phyloP scores from a whole-genome alignment of 2,113 vertebrate species.

The Conger conger region DNA sequence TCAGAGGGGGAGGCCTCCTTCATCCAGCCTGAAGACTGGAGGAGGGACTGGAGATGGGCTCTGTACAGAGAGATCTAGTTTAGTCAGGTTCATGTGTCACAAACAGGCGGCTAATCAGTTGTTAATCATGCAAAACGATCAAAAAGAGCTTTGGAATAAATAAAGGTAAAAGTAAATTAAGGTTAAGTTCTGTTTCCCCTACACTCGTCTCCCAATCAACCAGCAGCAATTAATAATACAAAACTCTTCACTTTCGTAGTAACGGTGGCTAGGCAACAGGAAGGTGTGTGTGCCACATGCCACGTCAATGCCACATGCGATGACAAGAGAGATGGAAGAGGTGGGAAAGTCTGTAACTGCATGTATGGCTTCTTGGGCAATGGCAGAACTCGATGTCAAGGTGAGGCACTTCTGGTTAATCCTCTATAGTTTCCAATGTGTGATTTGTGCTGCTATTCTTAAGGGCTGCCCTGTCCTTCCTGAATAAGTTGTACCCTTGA shows the following conservation, averaged over 20 bases:
- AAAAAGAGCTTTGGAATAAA: neutral
- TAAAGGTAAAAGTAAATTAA: neutral
- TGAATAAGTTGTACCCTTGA: neutral
- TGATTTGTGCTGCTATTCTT: neutral
- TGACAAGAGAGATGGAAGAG: conserved; percentile 68
- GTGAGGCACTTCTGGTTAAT: conserved; percentile 58
- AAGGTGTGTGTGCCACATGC: conserved; percentile 81
- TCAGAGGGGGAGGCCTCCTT: no score
- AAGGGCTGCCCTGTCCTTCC: neutral
- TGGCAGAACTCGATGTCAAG: conserved; percentile 81
- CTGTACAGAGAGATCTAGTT: no score
- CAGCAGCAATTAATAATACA: neutral
- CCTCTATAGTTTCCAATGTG: neutral
- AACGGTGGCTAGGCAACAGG: neutral
- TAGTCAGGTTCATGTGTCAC: no score
- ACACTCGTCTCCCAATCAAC: no score
- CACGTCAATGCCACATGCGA: conserved; percentile 83
- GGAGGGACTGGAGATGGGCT: no score
- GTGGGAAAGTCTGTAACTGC: conserved; percentile 84
- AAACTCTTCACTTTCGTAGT: neutral
- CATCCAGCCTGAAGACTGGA: no score
- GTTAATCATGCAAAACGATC: neutral
- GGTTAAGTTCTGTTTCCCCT: neutral
- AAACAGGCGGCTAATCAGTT: neutral
- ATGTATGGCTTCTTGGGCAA: conserved; percentile 93